Evolutionary conservation across 1,140 invertebrate genomes (phyloP).

Genomic region (Ditylenchus dipsaci): DNA sequence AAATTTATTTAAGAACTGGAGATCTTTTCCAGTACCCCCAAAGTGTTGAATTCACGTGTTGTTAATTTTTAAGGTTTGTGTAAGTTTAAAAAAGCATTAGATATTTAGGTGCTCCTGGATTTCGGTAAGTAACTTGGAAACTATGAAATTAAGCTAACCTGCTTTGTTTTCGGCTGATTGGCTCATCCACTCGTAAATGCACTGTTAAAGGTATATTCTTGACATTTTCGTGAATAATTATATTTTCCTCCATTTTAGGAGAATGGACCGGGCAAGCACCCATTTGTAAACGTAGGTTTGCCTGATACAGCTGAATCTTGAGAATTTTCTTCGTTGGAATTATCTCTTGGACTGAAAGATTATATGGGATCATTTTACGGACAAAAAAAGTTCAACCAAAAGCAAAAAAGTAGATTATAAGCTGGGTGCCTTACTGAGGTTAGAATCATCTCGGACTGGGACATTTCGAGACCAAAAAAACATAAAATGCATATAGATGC

Average conservation of each 20-base stretch:
- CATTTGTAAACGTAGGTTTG: slow-evolving; percentile 58
- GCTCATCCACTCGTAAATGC: slow-evolving; percentile 49
- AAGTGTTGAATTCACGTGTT: slow-evolving; percentile 59
- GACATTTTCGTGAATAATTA: too few species aligned
- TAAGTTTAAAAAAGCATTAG: too few species aligned
- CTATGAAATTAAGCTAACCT: too few species aligned
- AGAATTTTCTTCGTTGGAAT: too few species aligned
- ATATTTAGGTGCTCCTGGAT: slow-evolving; percentile 58
- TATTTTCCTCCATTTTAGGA: slow-evolving; percentile 14
- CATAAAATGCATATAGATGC: too few species aligned
- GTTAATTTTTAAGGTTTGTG: background rate
- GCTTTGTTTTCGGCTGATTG: slow-evolving; percentile 43
- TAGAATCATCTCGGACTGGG: too few species aligned
- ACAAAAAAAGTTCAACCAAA: background rate
- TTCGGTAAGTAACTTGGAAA: slow-evolving; percentile 45
- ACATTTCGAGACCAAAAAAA: too few species aligned
- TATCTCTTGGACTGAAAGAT: too few species aligned
- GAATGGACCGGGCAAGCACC: slow-evolving; percentile 59
- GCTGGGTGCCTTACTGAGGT: too few species aligned
- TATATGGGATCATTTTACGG: slow-evolving; percentile 5
- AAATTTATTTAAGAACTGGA: slow-evolving; percentile 64
- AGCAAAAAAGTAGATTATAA: too few species aligned
- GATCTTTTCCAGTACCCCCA: slow-evolving; percentile 85
- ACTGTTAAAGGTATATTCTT: slow-evolving; percentile 40
- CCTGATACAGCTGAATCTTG: too few species aligned